phyloP scores from a whole-genome alignment of 2,797 vertebrate species.

The Dicrostonyx torquatus region DNA sequence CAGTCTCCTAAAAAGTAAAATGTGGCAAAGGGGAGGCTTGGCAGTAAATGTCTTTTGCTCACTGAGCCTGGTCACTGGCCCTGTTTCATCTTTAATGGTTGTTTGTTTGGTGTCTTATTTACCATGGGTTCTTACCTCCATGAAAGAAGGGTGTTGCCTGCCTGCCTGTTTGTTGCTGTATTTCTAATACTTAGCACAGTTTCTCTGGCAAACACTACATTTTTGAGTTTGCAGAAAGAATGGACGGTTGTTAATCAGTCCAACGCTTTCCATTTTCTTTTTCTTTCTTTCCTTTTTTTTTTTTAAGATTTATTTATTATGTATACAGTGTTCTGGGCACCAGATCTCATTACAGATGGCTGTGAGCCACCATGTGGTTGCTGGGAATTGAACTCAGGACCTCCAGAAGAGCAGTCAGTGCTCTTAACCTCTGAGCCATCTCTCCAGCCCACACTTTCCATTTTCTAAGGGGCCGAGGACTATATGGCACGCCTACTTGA shows the following conservation, averaged over 20 bases:
- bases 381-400: no score
- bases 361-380: no score
- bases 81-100: background rate
- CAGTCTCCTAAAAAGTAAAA: background rate
- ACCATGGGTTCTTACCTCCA: background rate
- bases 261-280: background rate
- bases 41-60: background rate
- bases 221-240: slow-evolving; percentile 43
- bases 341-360: no score
- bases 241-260: background rate
- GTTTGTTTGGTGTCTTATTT: background rate
- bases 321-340: no score
- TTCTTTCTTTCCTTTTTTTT: no score
- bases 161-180: background rate
- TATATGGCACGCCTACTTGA: background rate
- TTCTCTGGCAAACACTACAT: background rate
- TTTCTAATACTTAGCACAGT: background rate
- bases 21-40: background rate
- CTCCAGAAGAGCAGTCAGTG: no score
- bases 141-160: background rate
- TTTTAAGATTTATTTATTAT: no score
- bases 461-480: background rate
- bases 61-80: background rate
- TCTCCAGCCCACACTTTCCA: background rate
- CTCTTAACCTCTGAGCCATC: no score